Conservation (phyloP, 2,888 invertebrate genomes). For the Flexamia atlantica region DNA sequence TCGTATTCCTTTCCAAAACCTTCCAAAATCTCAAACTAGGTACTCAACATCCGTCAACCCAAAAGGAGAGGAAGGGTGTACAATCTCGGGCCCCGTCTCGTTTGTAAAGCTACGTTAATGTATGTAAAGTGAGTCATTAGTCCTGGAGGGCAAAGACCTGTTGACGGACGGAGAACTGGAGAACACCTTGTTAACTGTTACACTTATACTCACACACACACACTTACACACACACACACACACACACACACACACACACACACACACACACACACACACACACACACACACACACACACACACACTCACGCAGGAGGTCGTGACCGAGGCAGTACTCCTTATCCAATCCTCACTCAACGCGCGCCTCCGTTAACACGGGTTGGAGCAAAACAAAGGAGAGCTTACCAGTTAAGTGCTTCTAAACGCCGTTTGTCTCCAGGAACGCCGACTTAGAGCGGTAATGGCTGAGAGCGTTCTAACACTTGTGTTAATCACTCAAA, state of each 20-base stretch:
- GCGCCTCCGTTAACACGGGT: conserved; percentile 13
- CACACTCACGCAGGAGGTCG: too few relatives aligned
- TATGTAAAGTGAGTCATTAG: conserved; percentile 30
- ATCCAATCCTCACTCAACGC: neutral
- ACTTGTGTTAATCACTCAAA: neutral
- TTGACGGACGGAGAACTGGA: neutral
- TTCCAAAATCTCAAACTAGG: too few relatives aligned
- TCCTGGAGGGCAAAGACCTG: conserved; percentile 22
- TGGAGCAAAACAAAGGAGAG: neutral
- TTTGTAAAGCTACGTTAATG: conserved; percentile 13
- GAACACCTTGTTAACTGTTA: neutral
- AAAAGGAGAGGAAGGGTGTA: neutral
- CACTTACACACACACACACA: conserved; percentile 16
- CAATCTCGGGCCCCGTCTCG: neutral
- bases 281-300: conserved; percentile 34
- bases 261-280: conserved; percentile 22
- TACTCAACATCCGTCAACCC: too few relatives aligned
- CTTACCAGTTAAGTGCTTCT: conserved; percentile 10
- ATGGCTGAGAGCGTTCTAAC: neutral
- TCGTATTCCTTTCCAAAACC: too few relatives aligned
- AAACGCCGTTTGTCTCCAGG: conserved; percentile 4
- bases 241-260: neutral
- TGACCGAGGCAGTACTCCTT: neutral
- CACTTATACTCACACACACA: conserved; percentile 19
- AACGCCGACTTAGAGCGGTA: neutral